Evolutionary conservation across 2,888 invertebrate genomes (phyloP).

Genomic region (Disparrhopalites patrizii): DNA sequence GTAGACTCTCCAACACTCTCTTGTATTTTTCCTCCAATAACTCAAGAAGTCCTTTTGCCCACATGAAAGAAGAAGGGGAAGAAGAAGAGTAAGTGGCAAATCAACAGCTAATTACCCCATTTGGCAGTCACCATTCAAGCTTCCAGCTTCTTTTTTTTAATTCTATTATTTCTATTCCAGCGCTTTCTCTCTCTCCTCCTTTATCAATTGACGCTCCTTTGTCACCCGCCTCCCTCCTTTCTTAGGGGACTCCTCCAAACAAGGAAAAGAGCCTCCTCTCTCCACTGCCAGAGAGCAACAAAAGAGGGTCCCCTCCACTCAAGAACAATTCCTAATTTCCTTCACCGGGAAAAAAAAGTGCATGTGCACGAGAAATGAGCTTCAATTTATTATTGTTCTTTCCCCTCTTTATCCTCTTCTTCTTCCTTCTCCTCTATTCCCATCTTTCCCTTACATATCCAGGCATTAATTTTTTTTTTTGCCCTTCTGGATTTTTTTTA

Average conservation of each 20-base stretch:
- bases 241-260: not conserved
- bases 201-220: not conserved
- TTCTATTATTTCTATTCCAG: conserved; percentile 21
- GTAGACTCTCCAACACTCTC: not conserved
- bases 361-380: too few relatives aligned
- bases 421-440: too few relatives aligned
- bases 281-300: too few relatives aligned
- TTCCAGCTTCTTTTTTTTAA: conserved; percentile 8
- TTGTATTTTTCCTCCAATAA: not conserved
- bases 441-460: too few relatives aligned
- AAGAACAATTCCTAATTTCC: too few relatives aligned
- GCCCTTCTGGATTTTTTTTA: too few relatives aligned
- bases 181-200: too few relatives aligned
- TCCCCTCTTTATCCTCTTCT: too few relatives aligned
- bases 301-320: too few relatives aligned
- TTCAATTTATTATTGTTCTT: too few relatives aligned
- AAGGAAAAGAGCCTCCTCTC: not conserved
- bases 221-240: not conserved
- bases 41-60: conserved; percentile 35
- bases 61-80: conserved; percentile 17
- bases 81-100: conserved; percentile 24
- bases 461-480: too few relatives aligned
- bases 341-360: too few relatives aligned
- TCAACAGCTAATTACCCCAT: conserved; percentile 26
- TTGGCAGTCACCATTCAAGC: conserved; percentile 11